Conservation (phyloP, 30 jellyfish, hydroid and myxozoan species). For the Chironex yamaguchii region DNA sequence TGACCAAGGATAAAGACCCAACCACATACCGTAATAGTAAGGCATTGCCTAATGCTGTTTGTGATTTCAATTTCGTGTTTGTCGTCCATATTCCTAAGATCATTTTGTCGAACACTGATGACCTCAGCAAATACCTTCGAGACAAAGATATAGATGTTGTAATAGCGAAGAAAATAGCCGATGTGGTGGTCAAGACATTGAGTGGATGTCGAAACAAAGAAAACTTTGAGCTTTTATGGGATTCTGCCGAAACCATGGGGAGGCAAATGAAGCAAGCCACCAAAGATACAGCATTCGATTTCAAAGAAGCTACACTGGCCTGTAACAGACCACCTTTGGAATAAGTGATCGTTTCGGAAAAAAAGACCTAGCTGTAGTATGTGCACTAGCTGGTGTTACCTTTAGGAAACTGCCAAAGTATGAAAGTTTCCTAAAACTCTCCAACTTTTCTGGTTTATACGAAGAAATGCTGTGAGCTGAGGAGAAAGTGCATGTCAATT, state of each 20-base stretch:
- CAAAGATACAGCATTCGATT: conserved; percentile 18
- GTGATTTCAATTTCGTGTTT: conserved; percentile 9
- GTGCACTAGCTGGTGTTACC: conserved; percentile 66
- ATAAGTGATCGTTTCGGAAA: background rate
- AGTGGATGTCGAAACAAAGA: conserved; percentile 41
- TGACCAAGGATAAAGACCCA: conserved; percentile 26
- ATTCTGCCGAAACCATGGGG: conserved; percentile 38
- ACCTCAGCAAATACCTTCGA: conserved; percentile 21
- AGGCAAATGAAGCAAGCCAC: conserved; percentile 13
- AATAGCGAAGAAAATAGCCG: conserved; percentile 54
- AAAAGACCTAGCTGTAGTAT: conserved; percentile 42
- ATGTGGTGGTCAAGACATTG: conserved; percentile 53
- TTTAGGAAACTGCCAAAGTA: conserved; percentile 44
- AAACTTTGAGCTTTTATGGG: conserved; percentile 44
- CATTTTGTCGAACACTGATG: conserved; percentile 21
- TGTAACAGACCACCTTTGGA: conserved; percentile 31
- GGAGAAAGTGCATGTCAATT: conserved; percentile 25
- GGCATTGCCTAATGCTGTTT: conserved; percentile 22
- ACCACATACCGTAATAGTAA: conserved; percentile 26
- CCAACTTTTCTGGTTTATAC: conserved; percentile 12
- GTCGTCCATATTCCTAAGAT: conserved; percentile 2
- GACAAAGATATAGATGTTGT: conserved; percentile 24
- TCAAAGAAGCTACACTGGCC: conserved; percentile 71
- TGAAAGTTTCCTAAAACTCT: conserved; percentile 29
- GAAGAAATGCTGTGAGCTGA: conserved; percentile 53